phyloP scores from a whole-genome alignment of 2,888 invertebrate genomes.

The Criorhina ranunculi region DNA sequence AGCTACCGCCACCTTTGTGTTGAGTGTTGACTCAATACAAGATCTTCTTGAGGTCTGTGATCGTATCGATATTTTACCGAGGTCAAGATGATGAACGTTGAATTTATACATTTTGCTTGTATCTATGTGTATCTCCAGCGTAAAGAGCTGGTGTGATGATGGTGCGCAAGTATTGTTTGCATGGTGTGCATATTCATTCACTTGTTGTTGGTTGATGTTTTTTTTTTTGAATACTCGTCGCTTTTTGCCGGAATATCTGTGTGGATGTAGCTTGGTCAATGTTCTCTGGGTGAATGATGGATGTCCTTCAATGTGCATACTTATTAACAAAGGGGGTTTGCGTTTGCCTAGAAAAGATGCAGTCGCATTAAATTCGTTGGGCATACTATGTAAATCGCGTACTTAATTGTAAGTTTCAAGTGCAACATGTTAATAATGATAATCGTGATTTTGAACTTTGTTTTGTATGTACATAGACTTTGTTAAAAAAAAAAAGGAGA shows the following conservation, averaged over 20 bases:
- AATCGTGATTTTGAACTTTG: slow-evolving; percentile 24
- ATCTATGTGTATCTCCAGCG: neutral
- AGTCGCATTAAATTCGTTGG: neutral
- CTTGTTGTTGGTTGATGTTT: neutral
- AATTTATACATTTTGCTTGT: neutral
- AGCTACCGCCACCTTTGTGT: neutral
- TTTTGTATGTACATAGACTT: too few relatives aligned
- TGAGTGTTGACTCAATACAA: neutral
- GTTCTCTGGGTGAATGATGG: slow-evolving; percentile 40
- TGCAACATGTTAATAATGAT: slow-evolving; percentile 30
- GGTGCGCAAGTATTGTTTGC: slow-evolving; percentile 1
- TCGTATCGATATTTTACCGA: slow-evolving; percentile 37
- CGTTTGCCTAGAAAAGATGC: neutral
- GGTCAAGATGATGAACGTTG: slow-evolving; percentile 41
- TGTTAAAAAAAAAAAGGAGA: too few relatives aligned
- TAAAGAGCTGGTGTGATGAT: neutral
- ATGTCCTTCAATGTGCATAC: slow-evolving; percentile 32
- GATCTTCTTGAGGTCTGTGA: slow-evolving; percentile 43
- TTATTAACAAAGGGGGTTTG: neutral
- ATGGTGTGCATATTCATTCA: slow-evolving; percentile 24
- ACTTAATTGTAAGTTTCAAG: slow-evolving; percentile 35
- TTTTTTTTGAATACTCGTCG: neutral
- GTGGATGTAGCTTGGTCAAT: slow-evolving; percentile 21
- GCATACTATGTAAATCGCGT: neutral
- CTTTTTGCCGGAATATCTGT: neutral